These are phyloP conservation scores for Plotosus lineatus DNA, from an alignment of 2,113 vertebrate genomes.

Conservation along the genomic window DNA sequence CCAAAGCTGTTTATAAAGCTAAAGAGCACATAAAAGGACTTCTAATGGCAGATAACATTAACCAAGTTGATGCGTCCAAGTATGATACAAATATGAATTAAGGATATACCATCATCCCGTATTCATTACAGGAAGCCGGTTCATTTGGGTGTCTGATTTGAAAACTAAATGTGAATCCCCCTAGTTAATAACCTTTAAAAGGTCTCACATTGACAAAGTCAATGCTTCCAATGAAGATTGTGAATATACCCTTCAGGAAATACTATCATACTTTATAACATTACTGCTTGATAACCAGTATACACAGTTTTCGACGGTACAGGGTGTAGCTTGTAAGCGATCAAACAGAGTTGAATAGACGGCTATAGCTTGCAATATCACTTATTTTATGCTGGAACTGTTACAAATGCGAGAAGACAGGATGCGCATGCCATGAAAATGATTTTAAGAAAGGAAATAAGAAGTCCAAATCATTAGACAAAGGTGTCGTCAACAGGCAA, in stretches of 20 bases:
- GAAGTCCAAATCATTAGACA: too few species aligned
- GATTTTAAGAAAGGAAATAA: too few species aligned
- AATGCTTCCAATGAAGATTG: neutral
- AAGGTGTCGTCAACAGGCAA: too few species aligned
- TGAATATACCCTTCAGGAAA: neutral
- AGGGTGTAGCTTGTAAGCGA: neutral
- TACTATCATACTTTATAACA: neutral
- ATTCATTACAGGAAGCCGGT: slow-evolving; percentile 18
- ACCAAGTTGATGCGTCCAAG: neutral
- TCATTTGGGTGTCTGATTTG: slow-evolving; percentile 1
- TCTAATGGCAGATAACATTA: slow-evolving; percentile 18
- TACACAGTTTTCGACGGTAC: neutral
- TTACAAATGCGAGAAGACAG: too few species aligned
- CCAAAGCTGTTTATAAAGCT: slow-evolving; percentile 26
- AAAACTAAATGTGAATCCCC: neutral
- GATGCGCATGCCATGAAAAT: too few species aligned
- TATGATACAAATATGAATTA: slow-evolving; percentile 21
- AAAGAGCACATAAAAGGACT: slow-evolving; percentile 19
- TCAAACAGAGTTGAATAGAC: neutral
- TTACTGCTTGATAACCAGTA: neutral
- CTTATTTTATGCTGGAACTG: too few species aligned
- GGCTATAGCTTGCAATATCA: neutral
- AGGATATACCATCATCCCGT: slow-evolving; percentile 7
- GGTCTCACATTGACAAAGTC: neutral
- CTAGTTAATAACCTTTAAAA: neutral